Base-by-base conservation (phyloP, 2,113 vertebrate species). In the Sorex fumeus region DNA sequence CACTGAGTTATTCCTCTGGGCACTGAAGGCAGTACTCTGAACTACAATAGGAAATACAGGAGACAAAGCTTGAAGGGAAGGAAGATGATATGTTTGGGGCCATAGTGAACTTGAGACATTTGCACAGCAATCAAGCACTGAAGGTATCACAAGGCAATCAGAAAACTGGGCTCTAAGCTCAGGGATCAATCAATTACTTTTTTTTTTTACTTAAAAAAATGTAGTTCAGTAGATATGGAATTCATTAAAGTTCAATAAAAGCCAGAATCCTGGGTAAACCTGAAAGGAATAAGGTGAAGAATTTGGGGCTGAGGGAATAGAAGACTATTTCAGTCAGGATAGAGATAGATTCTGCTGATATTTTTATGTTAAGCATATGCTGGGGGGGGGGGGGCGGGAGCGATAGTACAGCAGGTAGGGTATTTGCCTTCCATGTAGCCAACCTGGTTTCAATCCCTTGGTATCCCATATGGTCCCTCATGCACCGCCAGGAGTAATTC, bases 81-180 rank as follows among this genome's bases (percentile, higher is more conserved):
- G 36, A 84, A 87, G 45, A 82, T 6, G 62, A 5, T 43, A 64
- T 62, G 32, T 77, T 79, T 40, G 5, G 62, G 47, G 50, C 18
- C 23, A 11, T 34, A n/a, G n/a, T 50, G 34, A 45, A 62, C 18
- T 57, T 64, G 32, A 28, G 64, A 69, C 34, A 40, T 27, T 43
- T 47, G 21, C 11, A 75, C 72, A 40, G 79, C 34, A 77, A 84
- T 7, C 11, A 28, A 19, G 6, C n/a, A 80, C 21, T 62, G 32
- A 82, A 84, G 16, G n/a, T 15, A 3, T 77, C 53, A 60, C 66
- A 72, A 72, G 13, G 27, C 45, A 87, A 80, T 40, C 27, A 75
- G 87, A 85, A 95, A 91, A 85, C 30, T 53, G 78, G 77, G 21
- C 60, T 15, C 23, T 82, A 76, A 84, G 60, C 74, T 81, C 74